phyloP scores from a whole-genome alignment of 1,140 invertebrate species.

The Pseudomyrmex pallidus region DNA sequence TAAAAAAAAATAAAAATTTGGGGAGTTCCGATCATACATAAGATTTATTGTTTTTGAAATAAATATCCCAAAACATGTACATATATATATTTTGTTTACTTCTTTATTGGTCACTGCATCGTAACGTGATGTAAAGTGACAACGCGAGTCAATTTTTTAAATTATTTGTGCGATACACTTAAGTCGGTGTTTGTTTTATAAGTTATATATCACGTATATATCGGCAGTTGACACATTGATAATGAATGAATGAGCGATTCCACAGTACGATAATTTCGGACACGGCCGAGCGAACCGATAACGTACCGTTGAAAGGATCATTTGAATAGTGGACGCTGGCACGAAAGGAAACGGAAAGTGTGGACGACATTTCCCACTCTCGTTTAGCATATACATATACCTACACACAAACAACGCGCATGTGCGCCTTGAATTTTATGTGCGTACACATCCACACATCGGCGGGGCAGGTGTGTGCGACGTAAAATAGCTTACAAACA shows the following conservation, averaged over 20 bases:
- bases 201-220: background rate
- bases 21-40: no score
- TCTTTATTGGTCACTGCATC: background rate
- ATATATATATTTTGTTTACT: background rate
- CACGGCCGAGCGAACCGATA: constrained; percentile 62
- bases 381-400: background rate
- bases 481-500: constrained; percentile 53
- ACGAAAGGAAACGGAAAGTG: constrained; percentile 69
- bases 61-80: background rate
- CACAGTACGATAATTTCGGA: constrained; percentile 67
- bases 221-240: background rate
- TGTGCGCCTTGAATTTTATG: constrained; percentile 2
- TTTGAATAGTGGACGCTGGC: constrained; percentile 80
- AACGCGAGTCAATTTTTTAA: background rate
- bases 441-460: constrained; percentile 4
- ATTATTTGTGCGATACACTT: background rate
- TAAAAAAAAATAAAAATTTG: no score
- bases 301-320: constrained; percentile 68
- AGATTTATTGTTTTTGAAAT: no score
- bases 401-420: constrained; percentile 4
- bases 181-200: background rate
- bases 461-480: constrained; percentile 53
- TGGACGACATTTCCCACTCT: background rate
- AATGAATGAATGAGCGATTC: constrained; percentile 1
- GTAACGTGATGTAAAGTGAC: background rate